Conservation (phyloP, 1,140 invertebrate genomes). For the Caenorhabditis brenneri region DNA sequence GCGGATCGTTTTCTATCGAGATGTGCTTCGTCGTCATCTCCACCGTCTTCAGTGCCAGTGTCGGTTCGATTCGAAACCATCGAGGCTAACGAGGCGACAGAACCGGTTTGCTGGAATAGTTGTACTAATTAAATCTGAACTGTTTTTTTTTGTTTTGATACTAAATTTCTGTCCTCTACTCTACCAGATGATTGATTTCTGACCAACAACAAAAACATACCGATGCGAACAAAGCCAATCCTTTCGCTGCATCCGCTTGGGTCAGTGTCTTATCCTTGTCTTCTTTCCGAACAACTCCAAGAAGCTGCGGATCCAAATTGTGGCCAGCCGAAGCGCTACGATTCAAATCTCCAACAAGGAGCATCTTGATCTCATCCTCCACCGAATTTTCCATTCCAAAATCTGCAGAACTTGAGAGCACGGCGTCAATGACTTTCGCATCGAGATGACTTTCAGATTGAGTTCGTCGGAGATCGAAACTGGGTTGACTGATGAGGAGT, state of each 20-base stretch:
- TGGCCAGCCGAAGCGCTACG: not conserved
- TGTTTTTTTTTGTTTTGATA: not conserved
- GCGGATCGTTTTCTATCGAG: not conserved
- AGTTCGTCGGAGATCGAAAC: conserved; percentile 57
- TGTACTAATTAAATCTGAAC: not conserved
- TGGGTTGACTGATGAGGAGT: conserved; percentile 50
- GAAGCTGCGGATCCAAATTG: conserved; percentile 2
- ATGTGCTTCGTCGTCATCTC: conserved; percentile 15
- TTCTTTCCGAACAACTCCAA: not conserved
- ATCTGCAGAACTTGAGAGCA: conserved; percentile 8
- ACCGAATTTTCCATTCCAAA: conserved; percentile 22
- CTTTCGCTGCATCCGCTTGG: conserved; percentile 10
- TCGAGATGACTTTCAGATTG: conserved; percentile 25
- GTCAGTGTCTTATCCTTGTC: conserved; percentile 43
- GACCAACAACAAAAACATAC: too few species aligned
- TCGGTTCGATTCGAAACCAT: conserved; percentile 27
- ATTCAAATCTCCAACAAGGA: conserved; percentile 21
- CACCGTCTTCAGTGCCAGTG: conserved; percentile 38
- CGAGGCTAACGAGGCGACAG: conserved; percentile 39
- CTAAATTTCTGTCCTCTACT: too few species aligned
- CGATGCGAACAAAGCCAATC: conserved; percentile 20
- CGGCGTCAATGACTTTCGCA: conserved; percentile 41
- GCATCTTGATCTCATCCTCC: conserved; percentile 7
- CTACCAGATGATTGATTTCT: too few species aligned
- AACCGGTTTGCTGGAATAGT: conserved; percentile 37